Percentiles rank a stretch among this genome's conserved stretches.
phyloP scores from a whole-genome alignment of 2,797 vertebrate species.

The Anas bahamensis region DNA sequence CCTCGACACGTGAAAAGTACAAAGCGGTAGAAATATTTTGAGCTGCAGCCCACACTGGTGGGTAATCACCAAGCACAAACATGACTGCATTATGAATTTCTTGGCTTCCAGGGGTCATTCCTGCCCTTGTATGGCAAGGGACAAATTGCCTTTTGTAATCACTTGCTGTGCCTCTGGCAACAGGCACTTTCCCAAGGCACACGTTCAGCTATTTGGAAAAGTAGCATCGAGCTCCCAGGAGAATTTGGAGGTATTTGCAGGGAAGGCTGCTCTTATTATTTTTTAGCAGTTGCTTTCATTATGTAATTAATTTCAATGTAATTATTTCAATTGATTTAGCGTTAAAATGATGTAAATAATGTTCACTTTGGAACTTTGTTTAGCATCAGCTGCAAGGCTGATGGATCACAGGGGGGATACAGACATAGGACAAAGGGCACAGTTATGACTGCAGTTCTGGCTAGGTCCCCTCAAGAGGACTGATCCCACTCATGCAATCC shows the following conservation, averaged over 20 bases:
- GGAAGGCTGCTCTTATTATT: background rate
- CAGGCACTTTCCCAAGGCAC: background rate
- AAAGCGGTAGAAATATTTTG: background rate
- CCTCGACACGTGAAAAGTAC: background rate
- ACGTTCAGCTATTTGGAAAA: background rate
- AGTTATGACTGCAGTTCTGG: background rate
- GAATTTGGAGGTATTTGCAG: background rate
- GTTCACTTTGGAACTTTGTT: background rate
- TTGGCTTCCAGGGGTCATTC: constrained; percentile 35
- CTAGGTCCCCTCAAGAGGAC: background rate
- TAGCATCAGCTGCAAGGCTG: background rate
- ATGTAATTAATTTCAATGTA: background rate
- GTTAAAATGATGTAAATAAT: background rate
- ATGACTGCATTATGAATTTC: background rate
- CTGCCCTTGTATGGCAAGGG: constrained; percentile 25
- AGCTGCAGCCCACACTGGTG: background rate
- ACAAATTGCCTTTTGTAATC: constrained; percentile 17
- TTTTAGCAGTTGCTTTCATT: background rate
- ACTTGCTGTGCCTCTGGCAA: background rate
- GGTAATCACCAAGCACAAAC: background rate
- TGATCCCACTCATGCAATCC: background rate
- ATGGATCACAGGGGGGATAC: rapidly evolving
- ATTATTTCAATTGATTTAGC: background rate
- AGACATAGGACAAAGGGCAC: background rate
- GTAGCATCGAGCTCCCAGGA: background rate